Conservation (phyloP, 2,888 invertebrate genomes). For the Zaprionus lineosus region DNA sequence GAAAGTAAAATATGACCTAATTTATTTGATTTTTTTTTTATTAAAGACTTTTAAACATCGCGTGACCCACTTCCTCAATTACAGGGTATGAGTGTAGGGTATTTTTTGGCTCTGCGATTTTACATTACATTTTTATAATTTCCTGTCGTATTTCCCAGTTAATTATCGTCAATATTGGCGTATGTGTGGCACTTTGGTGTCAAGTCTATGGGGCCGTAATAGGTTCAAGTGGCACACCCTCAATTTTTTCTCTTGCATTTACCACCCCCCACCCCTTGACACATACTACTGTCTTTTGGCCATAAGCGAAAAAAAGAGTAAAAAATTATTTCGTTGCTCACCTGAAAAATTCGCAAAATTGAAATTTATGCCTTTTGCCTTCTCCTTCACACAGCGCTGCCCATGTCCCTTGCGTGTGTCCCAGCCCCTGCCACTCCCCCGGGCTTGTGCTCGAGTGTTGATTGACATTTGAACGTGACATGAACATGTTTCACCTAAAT, state of each 20-base stretch:
- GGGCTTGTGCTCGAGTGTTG: conserved; percentile 29
- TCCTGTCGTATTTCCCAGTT: conserved; percentile 34
- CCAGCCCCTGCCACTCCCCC: not conserved
- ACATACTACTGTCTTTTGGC: conserved; percentile 10
- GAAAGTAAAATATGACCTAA: too few species aligned
- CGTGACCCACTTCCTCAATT: too few species aligned
- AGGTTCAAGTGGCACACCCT: conserved; percentile 5
- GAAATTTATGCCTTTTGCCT: conserved; percentile 31
- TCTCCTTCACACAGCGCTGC: not conserved
- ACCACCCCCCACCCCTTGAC: not conserved
- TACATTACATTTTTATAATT: conserved; percentile 9
- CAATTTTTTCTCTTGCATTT: not conserved
- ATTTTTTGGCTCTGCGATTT: too few species aligned
- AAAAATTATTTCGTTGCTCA: conserved; percentile 17
- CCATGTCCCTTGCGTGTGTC: too few species aligned
- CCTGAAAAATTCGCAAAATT: conserved; percentile 45
- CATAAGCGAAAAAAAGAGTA: too few species aligned
- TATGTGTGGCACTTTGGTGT: conserved; percentile 53
- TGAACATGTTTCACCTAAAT: conserved; percentile 77
- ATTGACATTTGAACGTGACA: conserved; percentile 77
- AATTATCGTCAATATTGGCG: conserved; percentile 51
- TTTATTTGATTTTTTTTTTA: too few species aligned
- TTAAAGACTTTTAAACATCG: too few species aligned
- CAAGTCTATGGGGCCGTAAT: conserved; percentile 54
- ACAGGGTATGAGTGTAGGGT: too few species aligned